Base-by-base conservation (phyloP, 2,113 vertebrate genomes). In the Pandion haliaetus region DNA sequence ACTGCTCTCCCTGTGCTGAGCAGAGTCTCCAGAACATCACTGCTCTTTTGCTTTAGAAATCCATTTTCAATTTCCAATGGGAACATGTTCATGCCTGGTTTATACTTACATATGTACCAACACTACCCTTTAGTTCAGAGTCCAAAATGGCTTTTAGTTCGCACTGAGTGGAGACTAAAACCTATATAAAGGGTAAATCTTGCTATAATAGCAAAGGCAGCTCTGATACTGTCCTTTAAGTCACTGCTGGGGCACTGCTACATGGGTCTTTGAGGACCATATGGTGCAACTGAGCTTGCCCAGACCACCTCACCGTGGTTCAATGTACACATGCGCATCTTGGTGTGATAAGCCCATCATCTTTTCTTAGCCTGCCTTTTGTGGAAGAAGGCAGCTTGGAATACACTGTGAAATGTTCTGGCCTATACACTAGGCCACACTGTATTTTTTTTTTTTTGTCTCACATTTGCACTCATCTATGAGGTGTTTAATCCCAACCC, bases 251-350 rank as follows among this genome's bases (percentile, higher is more conserved):
- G 55, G 17, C 47, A 62, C 26, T 23, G 25, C 47, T 31, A 4
- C 4, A 2, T 42, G 54, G n/a, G 49, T 26, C 32, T 66, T 72
- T 59, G 38, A 72, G n/a, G 32, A 70, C 55, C 24, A 5, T 14
- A 12, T 13, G 23, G n/a, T 86, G 13, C 42, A 76, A 58, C 17
- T 1, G 2, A 31, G 21, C 42, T 71, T 5, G 2, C 36, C 15
- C 66, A 79, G 45, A 61, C 19, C 29, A 90, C 38, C 26, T 85
- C 66, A 24, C 15, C 44, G 8, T 8, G 18, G 49, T 34, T 82
- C 31, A 59, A 7, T 0, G 1, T 28, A 24, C 18, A 45, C 1
- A 1, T 0, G 0, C 12, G 17, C 42, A 57, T 9, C 17, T 17
- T 44, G 5, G 19, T 42, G 16, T 42, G 26, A 29, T 38, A 44